Conservation (phyloP, 2,888 invertebrate genomes). For the Mythimna pallens region DNA sequence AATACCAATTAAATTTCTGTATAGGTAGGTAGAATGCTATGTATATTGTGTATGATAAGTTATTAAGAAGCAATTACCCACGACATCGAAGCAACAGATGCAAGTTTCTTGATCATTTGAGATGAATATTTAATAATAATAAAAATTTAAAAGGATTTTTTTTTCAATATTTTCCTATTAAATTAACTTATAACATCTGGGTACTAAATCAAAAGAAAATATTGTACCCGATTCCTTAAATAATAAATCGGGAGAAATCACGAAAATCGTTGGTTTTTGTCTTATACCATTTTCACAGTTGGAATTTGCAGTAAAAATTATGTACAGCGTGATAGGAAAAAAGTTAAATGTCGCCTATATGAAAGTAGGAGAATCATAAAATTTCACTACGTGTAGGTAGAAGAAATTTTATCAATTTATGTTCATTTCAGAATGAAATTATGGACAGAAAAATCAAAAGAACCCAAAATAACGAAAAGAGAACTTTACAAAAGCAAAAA, state of each 20-base stretch:
- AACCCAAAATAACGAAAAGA: neutral
- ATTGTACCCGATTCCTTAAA: conserved; percentile 2
- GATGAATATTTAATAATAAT: neutral
- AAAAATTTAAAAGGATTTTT: neutral
- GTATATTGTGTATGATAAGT: neutral
- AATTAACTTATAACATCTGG: neutral
- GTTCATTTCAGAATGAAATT: neutral
- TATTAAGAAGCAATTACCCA: neutral
- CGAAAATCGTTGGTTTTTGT: conserved; percentile 17
- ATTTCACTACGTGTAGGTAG: conserved; percentile 29
- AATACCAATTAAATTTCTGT: conserved; percentile 7
- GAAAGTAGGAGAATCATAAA: conserved; percentile 1
- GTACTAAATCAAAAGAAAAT: neutral
- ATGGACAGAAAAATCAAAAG: neutral
- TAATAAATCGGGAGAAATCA: neutral
- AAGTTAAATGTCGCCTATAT: neutral
- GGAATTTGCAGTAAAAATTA: neutral
- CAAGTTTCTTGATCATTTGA: neutral
- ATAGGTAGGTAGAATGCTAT: neutral
- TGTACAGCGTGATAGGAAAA: neutral
- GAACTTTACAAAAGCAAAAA: conserved; percentile 13
- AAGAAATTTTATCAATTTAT: neutral
- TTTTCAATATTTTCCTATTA: neutral
- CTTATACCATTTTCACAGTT: conserved; percentile 5
- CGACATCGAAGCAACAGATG: conserved; percentile 28